These are phyloP conservation scores for Stigmatopora argus DNA, from an alignment of 2,113 vertebrate genomes.

Conservation along the genomic window DNA sequence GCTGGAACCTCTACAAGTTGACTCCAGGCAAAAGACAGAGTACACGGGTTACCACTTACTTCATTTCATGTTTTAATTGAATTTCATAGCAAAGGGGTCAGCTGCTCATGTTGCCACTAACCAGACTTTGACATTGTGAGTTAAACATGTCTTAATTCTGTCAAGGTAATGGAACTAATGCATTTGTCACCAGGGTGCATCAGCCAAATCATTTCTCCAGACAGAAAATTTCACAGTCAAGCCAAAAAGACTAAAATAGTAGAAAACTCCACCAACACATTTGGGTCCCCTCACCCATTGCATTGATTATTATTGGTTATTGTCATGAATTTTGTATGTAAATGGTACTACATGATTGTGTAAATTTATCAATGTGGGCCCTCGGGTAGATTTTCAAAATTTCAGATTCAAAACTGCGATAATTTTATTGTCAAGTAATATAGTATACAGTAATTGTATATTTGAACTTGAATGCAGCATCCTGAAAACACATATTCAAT, in stretches of 20 bases:
- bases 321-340: no score
- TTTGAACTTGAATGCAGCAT: background rate
- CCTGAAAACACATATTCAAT: background rate
- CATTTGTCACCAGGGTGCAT: conserved; percentile 42
- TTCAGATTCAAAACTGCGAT: no score
- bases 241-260: background rate
- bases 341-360: background rate
- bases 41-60: background rate
- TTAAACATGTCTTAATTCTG: conserved; percentile 38
- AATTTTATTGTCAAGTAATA: no score
- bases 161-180: conserved; percentile 40
- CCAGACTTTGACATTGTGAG: conserved; percentile 29
- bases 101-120: conserved; percentile 25
- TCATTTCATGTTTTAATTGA: conserved; percentile 38
- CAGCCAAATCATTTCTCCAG: conserved; percentile 19
- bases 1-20: no score
- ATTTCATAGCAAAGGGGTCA: conserved; percentile 44
- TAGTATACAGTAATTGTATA: background rate
- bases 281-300: no score
- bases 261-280: background rate
- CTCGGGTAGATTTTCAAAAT: background rate
- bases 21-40: no score
- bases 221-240: conserved; percentile 19
- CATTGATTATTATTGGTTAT: no score
- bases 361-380: background rate